phyloP scores from a whole-genome alignment of 1,140 invertebrate genomes.

The Tenebrio molitor region DNA sequence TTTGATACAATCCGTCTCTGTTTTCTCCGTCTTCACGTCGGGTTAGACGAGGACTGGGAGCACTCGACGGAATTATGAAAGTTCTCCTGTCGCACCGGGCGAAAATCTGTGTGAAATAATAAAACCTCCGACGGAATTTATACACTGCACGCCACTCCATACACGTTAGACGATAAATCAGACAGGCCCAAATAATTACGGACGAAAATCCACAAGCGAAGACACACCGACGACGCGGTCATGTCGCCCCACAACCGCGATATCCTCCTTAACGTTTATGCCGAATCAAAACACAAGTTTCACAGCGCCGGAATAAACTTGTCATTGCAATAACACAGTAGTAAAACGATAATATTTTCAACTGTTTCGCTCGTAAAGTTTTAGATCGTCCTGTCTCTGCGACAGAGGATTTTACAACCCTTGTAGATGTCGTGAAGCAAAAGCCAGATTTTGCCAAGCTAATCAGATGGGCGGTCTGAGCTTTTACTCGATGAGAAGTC shows the following conservation, averaged over 20 bases:
- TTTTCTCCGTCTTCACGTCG: constrained; percentile 16
- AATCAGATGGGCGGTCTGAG: neutral
- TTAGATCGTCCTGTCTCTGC: constrained; percentile 15
- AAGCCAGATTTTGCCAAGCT: neutral
- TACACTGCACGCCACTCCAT: constrained; percentile 29
- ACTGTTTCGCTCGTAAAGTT: constrained; percentile 50
- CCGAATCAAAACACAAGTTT: constrained; percentile 45
- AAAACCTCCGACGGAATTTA: constrained; percentile 43
- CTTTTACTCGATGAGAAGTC: too few relatives aligned
- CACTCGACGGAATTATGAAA: constrained; percentile 51
- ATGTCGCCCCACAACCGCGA: neutral
- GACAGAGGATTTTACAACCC: neutral
- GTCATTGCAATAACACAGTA: constrained; percentile 49
- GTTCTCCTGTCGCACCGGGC: constrained; percentile 50
- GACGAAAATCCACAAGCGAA: neutral
- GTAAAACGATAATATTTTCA: constrained; percentile 50
- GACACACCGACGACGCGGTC: neutral
- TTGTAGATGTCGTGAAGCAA: neutral
- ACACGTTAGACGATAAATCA: constrained; percentile 18
- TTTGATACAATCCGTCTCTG: constrained; percentile 41
- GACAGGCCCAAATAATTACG: constrained; percentile 15
- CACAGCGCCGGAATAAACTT: constrained; percentile 45
- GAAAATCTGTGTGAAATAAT: constrained; percentile 54
- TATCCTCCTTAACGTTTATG: constrained; percentile 38
- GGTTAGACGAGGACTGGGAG: constrained; percentile 12